Evolutionary conservation across 2,113 vertebrate genomes (phyloP).

Genomic region (Mirza zaza): DNA sequence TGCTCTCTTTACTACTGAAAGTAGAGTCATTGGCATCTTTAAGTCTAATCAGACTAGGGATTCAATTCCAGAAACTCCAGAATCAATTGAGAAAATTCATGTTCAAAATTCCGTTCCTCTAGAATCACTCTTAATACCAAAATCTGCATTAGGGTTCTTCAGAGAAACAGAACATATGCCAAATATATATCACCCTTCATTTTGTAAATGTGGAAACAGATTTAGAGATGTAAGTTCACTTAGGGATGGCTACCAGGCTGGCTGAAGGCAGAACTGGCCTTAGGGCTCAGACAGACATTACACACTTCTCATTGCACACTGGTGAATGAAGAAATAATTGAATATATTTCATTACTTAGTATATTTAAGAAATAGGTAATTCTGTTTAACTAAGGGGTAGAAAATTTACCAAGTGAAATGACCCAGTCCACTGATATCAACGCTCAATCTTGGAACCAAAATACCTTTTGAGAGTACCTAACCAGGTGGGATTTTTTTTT

Average conservation of each 20-base stretch:
- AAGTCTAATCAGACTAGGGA: not conserved
- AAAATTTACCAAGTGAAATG: not conserved
- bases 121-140: not conserved
- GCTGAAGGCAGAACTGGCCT: not conserved
- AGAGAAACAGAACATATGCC: not conserved
- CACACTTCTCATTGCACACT: not conserved
- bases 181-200: not conserved
- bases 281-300: not conserved
- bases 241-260: not conserved
- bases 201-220: not conserved
- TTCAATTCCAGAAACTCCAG: not conserved
- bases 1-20: not conserved
- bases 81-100: not conserved
- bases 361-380: not conserved
- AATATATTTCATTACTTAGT: not conserved
- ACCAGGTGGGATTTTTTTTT: not conserved
- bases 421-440: not conserved
- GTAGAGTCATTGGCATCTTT: not conserved
- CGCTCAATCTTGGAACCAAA: not conserved
- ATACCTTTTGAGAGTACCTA: not conserved
- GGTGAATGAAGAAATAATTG: not conserved
- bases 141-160: not conserved
- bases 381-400: not conserved
- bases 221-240: not conserved
- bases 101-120: not conserved